These are phyloP conservation scores for Argyresthia albistria DNA, from an alignment of 2,888 invertebrate genomes.

Conservation along the genomic window DNA sequence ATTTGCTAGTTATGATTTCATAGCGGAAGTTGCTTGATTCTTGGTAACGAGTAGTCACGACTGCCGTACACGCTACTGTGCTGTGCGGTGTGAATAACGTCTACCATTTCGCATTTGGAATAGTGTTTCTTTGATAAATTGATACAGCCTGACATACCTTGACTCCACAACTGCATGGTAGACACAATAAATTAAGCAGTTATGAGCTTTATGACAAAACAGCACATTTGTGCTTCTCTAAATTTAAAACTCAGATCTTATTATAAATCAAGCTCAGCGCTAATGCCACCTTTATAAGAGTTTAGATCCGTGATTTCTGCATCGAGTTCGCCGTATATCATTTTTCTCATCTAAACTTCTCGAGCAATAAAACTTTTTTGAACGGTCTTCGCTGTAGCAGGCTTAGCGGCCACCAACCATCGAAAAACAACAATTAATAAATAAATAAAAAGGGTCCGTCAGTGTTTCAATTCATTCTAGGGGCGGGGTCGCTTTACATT, in stretches of 20 bases:
- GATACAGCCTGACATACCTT: not conserved
- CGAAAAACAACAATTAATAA: constrained; percentile 66
- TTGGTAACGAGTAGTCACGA: constrained; percentile 20
- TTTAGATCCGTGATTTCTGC: not conserved
- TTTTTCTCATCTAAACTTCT: constrained; percentile 12
- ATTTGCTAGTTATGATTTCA: constrained; percentile 21
- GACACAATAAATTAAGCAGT: not conserved
- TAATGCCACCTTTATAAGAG: not conserved
- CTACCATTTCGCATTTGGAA: not conserved
- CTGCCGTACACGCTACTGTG: constrained; percentile 6
- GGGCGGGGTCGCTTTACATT: constrained; percentile 69
- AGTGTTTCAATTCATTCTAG: constrained; percentile 68
- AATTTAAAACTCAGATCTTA: not conserved
- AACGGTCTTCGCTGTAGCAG: not conserved
- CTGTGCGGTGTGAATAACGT: not conserved
- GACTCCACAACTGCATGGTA: no score
- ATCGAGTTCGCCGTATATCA: constrained; percentile 12
- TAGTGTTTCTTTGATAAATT: constrained; percentile 6
- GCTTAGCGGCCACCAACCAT: constrained; percentile 38
- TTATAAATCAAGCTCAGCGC: not conserved
- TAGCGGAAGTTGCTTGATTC: constrained; percentile 27
- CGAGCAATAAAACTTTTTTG: constrained; percentile 15
- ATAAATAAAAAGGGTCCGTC: constrained; percentile 44
- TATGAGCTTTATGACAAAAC: not conserved
- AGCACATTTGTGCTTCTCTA: not conserved